These are phyloP conservation scores for Hyles lineata DNA, from an alignment of 2,888 invertebrate species.

Conservation along the genomic window DNA sequence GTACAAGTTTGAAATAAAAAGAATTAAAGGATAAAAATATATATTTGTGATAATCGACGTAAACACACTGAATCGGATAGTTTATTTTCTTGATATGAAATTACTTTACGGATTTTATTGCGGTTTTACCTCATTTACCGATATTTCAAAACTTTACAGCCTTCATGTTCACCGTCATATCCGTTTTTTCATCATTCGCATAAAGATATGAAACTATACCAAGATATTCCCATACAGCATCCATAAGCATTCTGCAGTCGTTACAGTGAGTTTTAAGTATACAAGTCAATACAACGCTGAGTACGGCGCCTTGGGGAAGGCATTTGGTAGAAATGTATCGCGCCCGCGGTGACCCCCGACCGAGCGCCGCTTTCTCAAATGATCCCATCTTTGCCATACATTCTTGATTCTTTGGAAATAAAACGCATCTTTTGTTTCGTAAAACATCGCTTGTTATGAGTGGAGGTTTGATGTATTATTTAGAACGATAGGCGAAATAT, in stretches of 20 bases:
- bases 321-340: slow-evolving; percentile 70
- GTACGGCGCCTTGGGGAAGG: slow-evolving; percentile 36
- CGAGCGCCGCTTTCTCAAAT: slow-evolving; percentile 75
- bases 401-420: slow-evolving; percentile 57
- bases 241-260: not conserved
- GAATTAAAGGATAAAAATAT: no score
- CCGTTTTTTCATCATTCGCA: no score
- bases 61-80: no score
- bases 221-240: not conserved
- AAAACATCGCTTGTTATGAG: slow-evolving; percentile 31
- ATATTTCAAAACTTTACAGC: no score
- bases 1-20: no score
- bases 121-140: no score
- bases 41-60: no score
- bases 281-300: slow-evolving; percentile 12
- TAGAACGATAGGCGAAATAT: not conserved
- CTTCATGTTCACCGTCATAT: no score
- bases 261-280: slow-evolving; percentile 23
- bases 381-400: slow-evolving; percentile 70
- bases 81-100: no score
- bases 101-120: no score
- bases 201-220: not conserved
- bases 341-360: slow-evolving; percentile 71
- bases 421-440: slow-evolving; percentile 26
- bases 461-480: not conserved